Conservation (phyloP, 2,888 invertebrate genomes). For the Urechis unicinctus region DNA sequence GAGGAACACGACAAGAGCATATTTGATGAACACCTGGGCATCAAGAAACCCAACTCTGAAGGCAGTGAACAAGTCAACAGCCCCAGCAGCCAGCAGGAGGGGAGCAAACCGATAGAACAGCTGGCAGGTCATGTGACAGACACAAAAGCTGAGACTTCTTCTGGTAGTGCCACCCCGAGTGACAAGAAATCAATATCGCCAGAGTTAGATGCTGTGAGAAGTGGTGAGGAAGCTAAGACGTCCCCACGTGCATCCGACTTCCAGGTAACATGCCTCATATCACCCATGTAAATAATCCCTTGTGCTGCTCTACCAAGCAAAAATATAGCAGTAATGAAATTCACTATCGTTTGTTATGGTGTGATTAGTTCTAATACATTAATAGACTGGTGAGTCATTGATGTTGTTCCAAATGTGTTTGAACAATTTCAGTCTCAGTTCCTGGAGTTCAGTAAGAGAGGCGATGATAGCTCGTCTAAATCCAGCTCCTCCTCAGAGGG, state of each 20-base stretch:
- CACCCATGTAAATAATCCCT: no score
- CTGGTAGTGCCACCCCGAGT: no score
- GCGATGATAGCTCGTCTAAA: neutral
- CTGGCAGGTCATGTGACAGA: neutral
- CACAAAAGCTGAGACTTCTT: neutral
- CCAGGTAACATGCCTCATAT: no score
- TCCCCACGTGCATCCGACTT: no score
- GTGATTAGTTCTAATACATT: no score
- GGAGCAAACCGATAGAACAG: neutral
- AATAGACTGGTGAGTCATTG: no score
- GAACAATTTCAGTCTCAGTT: constrained; percentile 47
- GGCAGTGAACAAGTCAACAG: neutral
- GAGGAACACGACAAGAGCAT: constrained; percentile 71
- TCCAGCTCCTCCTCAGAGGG: neutral
- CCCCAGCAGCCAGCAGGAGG: neutral
- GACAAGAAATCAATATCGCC: no score
- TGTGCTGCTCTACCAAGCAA: no score
- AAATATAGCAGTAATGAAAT: no score
- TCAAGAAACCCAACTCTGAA: constrained; percentile 7
- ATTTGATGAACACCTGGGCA: constrained; percentile 70
- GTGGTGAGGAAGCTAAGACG: neutral
- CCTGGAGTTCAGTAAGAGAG: constrained; percentile 43
- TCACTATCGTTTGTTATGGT: no score
- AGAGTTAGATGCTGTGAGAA: neutral
- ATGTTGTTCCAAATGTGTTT: no score